Conservation (phyloP, 2,113 vertebrate species). For the Gymnobelideus leadbeateri region DNA sequence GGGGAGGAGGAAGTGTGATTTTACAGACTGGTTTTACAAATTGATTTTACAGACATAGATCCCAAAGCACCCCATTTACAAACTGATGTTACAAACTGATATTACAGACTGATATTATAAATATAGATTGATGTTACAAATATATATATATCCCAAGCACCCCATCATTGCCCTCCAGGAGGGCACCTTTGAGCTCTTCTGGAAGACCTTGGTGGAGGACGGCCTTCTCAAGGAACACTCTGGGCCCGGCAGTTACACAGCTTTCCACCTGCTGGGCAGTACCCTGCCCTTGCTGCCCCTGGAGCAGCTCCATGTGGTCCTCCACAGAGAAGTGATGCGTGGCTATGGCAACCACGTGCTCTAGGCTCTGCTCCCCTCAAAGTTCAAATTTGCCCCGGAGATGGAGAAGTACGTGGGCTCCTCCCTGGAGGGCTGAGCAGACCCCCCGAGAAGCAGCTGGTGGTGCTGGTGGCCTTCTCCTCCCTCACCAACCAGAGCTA, state of each 20-base stretch:
- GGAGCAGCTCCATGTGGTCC: constrained; percentile 89
- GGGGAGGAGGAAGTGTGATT: no score
- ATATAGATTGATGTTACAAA: no score
- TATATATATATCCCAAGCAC: no score
- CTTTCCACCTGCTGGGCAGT: constrained; percentile 91
- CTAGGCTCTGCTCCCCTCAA: constrained; percentile 85
- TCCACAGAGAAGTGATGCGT: constrained; percentile 91
- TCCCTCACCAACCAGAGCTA: constrained; percentile 90
- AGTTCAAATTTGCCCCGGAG: constrained; percentile 92
- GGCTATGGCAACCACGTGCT: constrained; percentile 90
- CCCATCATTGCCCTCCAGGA: constrained; percentile 88
- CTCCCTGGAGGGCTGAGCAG: constrained; percentile 89
- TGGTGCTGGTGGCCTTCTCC: constrained; percentile 89
- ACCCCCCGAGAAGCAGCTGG: constrained; percentile 88
- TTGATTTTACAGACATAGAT: no score
- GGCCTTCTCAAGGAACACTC: constrained; percentile 87
- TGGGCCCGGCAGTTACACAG: constrained; percentile 83
- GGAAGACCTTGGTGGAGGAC: constrained; percentile 89
- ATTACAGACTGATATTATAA: no score
- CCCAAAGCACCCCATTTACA: no score
- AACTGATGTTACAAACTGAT: no score
- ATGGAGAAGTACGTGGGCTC: constrained; percentile 88
- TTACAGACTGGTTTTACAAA: no score
- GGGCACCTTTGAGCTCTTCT: constrained; percentile 92
- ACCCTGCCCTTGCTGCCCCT: constrained; percentile 89